phyloP scores from a whole-genome alignment of 2,113 vertebrate genomes.

The Scomber japonicus region DNA sequence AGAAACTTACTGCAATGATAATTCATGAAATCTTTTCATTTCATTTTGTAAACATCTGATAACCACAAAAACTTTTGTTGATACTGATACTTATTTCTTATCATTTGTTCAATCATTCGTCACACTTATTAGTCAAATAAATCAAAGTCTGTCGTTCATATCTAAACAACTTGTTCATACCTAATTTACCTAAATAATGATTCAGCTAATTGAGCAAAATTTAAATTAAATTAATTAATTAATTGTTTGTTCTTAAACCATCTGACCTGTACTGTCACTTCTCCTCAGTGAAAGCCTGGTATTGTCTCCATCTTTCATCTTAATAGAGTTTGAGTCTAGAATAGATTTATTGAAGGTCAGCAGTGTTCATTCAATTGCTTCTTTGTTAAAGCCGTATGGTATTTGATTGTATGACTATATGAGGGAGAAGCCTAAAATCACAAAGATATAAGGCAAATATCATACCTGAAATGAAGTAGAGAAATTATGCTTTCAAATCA shows the following conservation, averaged over 20 bases:
- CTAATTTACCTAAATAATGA: too few relatives aligned
- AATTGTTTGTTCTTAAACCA: background rate
- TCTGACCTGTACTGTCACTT: background rate
- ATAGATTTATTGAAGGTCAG: slow-evolving; percentile 53
- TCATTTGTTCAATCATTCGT: slow-evolving; percentile 9
- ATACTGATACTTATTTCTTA: background rate
- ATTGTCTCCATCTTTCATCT: slow-evolving; percentile 34
- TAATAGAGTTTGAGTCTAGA: slow-evolving; percentile 23
- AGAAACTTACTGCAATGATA: background rate
- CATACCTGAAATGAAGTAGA: slow-evolving; percentile 24
- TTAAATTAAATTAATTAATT: too few relatives aligned
- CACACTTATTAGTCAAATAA: background rate
- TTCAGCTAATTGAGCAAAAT: too few relatives aligned
- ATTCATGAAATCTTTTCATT: background rate
- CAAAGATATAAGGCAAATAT: slow-evolving; percentile 20
- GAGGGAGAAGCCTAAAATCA: slow-evolving; percentile 16
- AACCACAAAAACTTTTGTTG: background rate
- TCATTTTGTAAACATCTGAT: background rate
- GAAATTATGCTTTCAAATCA: slow-evolving; percentile 30
- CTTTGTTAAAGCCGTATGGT: slow-evolving; percentile 27
- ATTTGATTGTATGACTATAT: slow-evolving; percentile 29
- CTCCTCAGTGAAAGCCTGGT: background rate
- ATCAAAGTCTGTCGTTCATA: background rate
- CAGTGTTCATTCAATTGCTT: slow-evolving; percentile 35
- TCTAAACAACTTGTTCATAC: too few relatives aligned